Conservation (phyloP, 2,797 vertebrate species). For the Melanotaenia maccullochi region DNA sequence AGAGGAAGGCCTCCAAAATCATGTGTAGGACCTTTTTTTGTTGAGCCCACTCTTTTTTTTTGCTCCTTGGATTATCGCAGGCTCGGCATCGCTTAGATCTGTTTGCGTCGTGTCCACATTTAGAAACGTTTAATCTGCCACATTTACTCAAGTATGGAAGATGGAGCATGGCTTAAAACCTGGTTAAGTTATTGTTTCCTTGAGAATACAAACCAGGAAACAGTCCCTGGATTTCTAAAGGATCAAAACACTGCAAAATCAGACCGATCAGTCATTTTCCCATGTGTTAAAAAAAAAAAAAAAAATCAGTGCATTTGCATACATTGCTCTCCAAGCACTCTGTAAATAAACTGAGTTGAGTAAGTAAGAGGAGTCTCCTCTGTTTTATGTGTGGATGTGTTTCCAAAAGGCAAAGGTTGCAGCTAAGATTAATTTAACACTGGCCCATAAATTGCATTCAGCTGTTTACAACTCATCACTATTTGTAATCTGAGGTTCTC, state of each 20-base stretch:
- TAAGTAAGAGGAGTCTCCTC: constrained; percentile 66
- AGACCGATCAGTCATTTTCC: constrained; percentile 59
- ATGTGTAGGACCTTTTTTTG: constrained; percentile 51
- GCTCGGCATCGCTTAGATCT: constrained; percentile 46
- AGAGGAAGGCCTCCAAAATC: constrained; percentile 54
- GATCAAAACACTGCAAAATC: constrained; percentile 53
- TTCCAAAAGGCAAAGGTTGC: neutral
- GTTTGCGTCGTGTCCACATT: constrained; percentile 31
- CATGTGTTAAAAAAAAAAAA: constrained; percentile 38
- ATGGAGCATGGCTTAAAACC: constrained; percentile 48
- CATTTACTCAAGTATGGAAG: constrained; percentile 54
- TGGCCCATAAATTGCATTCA: neutral
- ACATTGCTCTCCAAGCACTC: constrained; percentile 75
- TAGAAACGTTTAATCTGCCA: constrained; percentile 51
- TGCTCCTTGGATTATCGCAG: constrained; percentile 34
- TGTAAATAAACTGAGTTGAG: constrained; percentile 82
- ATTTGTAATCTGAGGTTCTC: neutral
- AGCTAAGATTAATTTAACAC: neutral
- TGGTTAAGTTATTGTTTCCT: constrained; percentile 63
- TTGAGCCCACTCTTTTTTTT: constrained; percentile 38
- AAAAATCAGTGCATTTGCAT: constrained; percentile 67
- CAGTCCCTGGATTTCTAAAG: constrained; percentile 61
- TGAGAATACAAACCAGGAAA: constrained; percentile 39
- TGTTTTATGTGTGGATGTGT: constrained; percentile 59
- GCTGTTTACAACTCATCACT: no score